Base-by-base conservation (phyloP, 1,140 invertebrate species). In the Drosophila baimaii region DNA sequence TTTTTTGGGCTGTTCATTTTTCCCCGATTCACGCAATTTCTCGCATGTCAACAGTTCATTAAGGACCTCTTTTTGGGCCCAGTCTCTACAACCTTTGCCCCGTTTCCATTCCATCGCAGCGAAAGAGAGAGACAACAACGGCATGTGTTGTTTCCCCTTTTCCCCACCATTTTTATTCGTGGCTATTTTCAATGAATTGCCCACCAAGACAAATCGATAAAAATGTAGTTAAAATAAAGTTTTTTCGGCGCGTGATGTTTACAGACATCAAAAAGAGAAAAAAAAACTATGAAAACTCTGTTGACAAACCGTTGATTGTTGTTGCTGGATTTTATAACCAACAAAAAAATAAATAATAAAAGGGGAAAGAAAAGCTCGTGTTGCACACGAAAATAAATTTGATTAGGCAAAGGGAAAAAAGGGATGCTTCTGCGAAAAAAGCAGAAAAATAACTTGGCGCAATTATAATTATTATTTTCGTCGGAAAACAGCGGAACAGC, bases 41-140 rank as follows among this genome's bases (percentile, higher is more conserved):
- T 86, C 72, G 82, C 82, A 86, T 86, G 82, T 83, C 83, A 82
- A 83, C 83, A 75, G 83, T 86, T 86, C 82, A 86, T 86, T 86
- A 86, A 70, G 52, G 49, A 33, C 68, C 56, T 72, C 57, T 61
- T 72, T 52, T 46, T 19, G 47, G 41, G 44, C 41, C 43, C 17
- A 57, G 44, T 70, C n/a, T 51, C 35, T 58, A 15, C 35, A 41
- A 25, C 33, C 27, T 49, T 49, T n/a, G 15, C 23, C 41, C 2
- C 23, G 25, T 56, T 73, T 52, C 15, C 27, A n/a, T 15, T 35
- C 15, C 31, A 19, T 4, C 17, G 25, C 13, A 27, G 44, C 21
- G 43, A 43, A 47, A 52, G 27, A 47, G 31, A 54, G 76, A 76
- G 62, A 81, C 74, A 88, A 54, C 74, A 82, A 39, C 51, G 58